These are phyloP conservation scores for Diaprepes abbreviatus DNA, from an alignment of 2,888 invertebrate genomes.

Conservation along the genomic window DNA sequence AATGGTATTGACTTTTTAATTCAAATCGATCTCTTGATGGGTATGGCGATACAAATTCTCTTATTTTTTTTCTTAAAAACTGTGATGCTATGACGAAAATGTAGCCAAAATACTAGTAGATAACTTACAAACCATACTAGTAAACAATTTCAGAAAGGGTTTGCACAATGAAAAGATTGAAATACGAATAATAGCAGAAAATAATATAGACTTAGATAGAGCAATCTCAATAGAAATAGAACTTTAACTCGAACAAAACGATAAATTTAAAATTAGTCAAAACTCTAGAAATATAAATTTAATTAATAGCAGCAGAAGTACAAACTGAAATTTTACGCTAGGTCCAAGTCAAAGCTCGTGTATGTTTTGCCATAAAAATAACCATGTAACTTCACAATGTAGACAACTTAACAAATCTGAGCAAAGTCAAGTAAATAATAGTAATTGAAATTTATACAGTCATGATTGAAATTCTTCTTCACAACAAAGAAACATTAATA, in stretches of 20 bases:
- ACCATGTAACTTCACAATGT: too few species aligned
- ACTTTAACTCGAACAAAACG: not conserved
- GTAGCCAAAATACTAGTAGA: conserved; percentile 11
- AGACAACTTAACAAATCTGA: too few species aligned
- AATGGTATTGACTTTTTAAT: not conserved
- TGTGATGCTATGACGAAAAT: not conserved
- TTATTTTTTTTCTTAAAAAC: not conserved
- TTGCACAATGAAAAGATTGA: conserved; percentile 2
- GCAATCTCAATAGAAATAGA: not conserved
- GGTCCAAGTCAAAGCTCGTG: too few species aligned
- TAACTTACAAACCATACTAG: not conserved
- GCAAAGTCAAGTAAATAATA: too few species aligned
- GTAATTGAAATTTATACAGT: too few species aligned
- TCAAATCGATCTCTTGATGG: not conserved
- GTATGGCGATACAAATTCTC: not conserved
- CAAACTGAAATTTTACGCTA: not conserved
- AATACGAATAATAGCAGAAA: conserved; percentile 7
- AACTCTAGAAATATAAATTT: not conserved
- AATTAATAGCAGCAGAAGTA: not conserved
- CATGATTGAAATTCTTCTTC: too few species aligned
- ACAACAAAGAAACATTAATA: too few species aligned
- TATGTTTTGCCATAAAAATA: too few species aligned
- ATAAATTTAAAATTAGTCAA: not conserved
- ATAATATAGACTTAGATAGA: not conserved
- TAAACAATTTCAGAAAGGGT: conserved; percentile 11